phyloP scores from a whole-genome alignment of 2,797 vertebrate species.

The Octomys mimax region DNA sequence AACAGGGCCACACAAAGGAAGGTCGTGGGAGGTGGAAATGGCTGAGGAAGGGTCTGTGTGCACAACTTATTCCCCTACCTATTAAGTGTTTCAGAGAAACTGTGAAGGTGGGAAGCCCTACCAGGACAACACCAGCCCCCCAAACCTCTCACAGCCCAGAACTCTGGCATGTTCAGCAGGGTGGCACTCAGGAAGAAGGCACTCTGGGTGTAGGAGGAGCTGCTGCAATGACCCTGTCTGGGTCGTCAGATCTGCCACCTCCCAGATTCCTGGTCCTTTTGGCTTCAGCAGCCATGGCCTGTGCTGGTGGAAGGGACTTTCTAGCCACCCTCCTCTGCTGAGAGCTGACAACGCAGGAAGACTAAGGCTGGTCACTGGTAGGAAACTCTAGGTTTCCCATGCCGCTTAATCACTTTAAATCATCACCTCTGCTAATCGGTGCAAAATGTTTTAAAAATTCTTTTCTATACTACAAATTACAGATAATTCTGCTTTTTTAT shows the following conservation, averaged over 20 bases:
- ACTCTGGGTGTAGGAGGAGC: background rate
- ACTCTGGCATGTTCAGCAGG: background rate
- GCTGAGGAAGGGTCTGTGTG: background rate
- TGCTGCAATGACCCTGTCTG: background rate
- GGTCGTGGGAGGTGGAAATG: background rate
- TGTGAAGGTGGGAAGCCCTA: background rate
- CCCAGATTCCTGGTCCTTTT: background rate
- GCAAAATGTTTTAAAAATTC: conserved; percentile 23
- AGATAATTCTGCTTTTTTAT: conserved; percentile 49
- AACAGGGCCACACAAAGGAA: background rate
- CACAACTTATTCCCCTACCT: background rate
- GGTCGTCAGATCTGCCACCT: background rate
- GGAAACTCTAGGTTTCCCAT: conserved; percentile 33
- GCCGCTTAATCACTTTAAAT: conserved; percentile 46
- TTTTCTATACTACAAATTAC: conserved; percentile 73
- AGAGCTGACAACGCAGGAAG: conserved; percentile 39
- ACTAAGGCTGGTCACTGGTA: conserved; percentile 2
- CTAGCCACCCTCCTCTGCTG: background rate
- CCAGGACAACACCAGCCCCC: background rate
- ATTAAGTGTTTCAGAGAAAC: background rate
- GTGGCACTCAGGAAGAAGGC: background rate
- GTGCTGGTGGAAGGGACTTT: background rate
- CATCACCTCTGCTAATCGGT: conserved; percentile 62
- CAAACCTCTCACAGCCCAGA: background rate
- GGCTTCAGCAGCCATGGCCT: conserved; percentile 16